Percentiles rank a stretch among this genome's conserved stretches.
Evolutionary conservation across 2,797 vertebrate species (phyloP).

Genomic region (Danio albolineatus): DNA sequence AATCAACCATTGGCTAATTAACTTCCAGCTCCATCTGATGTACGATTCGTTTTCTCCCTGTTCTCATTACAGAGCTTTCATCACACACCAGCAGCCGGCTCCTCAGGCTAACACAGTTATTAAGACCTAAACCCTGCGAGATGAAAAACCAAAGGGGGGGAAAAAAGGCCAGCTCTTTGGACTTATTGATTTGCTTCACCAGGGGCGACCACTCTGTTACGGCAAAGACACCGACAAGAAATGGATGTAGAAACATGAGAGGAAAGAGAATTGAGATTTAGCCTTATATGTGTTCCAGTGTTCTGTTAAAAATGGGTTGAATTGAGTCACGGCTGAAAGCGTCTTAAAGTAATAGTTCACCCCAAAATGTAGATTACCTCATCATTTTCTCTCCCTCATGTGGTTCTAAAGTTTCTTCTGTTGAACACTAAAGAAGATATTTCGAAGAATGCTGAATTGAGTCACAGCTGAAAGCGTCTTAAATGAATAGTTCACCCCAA

Average conservation of each 20-base stretch:
- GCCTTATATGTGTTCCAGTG: not conserved
- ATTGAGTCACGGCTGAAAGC: not conserved
- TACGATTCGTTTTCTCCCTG: not conserved
- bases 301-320: not conserved
- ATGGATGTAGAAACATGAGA: conserved; percentile 16
- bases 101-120: conserved; percentile 5
- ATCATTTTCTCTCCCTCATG: too few species aligned
- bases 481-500: too few species aligned
- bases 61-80: conserved; percentile 18
- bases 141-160: not conserved
- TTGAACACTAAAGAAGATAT: too few species aligned
- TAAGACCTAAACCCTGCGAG: conserved; percentile 13
- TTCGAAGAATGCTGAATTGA: too few species aligned
- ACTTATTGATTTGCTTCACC: conserved; percentile 13
- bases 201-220: not conserved
- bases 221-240: not conserved
- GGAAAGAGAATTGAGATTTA: not conserved
- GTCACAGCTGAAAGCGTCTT: too few species aligned
- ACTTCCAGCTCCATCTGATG: conserved; percentile 2
- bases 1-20: not conserved
- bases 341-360: too few species aligned
- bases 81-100: not conserved
- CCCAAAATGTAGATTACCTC: too few species aligned
- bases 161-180: not conserved
- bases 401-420: too few species aligned